These are phyloP conservation scores for Oriolus oriolus DNA, from an alignment of 2,113 vertebrate genomes.

Conservation along the genomic window DNA sequence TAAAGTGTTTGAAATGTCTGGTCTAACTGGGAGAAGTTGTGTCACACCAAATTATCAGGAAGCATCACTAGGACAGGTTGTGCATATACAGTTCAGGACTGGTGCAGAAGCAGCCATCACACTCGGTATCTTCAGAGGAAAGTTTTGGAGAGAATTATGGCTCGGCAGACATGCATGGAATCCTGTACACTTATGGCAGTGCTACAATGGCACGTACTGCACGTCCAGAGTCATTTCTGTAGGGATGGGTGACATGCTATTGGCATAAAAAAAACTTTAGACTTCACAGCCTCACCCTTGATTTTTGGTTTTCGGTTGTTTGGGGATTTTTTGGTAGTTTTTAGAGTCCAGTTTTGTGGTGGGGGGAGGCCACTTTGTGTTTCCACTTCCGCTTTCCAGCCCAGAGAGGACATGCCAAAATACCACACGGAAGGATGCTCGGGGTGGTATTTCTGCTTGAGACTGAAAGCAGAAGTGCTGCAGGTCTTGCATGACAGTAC, in stretches of 20 bases:
- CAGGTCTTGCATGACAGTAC: not conserved
- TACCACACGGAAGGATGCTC: not conserved
- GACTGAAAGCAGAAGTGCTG: constrained; percentile 41
- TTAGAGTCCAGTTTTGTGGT: not conserved
- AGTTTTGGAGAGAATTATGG: constrained; percentile 37
- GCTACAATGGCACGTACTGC: not conserved
- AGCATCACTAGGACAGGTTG: constrained; percentile 35
- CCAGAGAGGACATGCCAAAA: constrained; percentile 30
- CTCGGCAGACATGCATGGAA: constrained; percentile 26
- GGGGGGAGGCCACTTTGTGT: not conserved
- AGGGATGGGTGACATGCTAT: constrained; percentile 36
- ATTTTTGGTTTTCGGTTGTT: not conserved
- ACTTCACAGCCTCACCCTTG: not conserved
- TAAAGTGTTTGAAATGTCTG: not conserved
- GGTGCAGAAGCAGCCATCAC: constrained; percentile 35
- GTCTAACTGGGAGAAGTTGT: constrained; percentile 3
- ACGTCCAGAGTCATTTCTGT: constrained; percentile 22
- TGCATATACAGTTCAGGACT: constrained; percentile 58
- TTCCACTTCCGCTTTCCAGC: constrained; percentile 44
- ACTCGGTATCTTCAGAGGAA: constrained; percentile 17
- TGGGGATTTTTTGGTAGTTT: not conserved
- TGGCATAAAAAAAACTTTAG: not conserved
- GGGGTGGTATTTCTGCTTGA: constrained; percentile 18
- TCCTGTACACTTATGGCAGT: constrained; percentile 31
- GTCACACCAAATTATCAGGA: constrained; percentile 13